Conservation (phyloP, 2,113 vertebrate genomes). For the Thalassoma bifasciatum region DNA sequence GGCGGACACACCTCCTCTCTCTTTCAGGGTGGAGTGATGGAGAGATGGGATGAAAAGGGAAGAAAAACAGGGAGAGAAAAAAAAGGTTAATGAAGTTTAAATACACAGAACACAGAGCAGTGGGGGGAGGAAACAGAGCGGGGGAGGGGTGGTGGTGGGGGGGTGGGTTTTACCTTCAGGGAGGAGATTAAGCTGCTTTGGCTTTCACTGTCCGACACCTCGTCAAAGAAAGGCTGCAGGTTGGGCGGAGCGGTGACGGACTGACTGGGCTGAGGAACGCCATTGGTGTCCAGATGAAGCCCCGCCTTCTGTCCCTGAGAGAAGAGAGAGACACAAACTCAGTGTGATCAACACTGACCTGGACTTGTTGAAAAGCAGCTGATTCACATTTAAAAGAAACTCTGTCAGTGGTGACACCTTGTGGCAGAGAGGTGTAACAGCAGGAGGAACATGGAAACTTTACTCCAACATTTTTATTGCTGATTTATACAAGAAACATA, state of each 20-base stretch:
- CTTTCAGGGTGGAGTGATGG: slow-evolving; percentile 62
- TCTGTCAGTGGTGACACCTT: slow-evolving; percentile 29
- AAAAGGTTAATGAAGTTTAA: slow-evolving; percentile 23
- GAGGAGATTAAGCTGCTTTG: slow-evolving; percentile 73
- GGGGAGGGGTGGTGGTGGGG: accelerated
- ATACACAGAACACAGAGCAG: slow-evolving; percentile 10
- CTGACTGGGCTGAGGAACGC: slow-evolving; percentile 58
- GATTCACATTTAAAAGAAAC: not conserved
- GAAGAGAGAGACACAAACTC: not conserved
- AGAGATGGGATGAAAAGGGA: slow-evolving; percentile 47
- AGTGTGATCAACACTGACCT: not conserved
- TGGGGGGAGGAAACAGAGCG: not conserved
- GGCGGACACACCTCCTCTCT: slow-evolving; percentile 79
- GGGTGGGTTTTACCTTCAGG: slow-evolving; percentile 83
- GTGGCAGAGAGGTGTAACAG: too few relatives aligned
- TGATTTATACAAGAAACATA: too few relatives aligned
- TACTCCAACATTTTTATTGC: too few relatives aligned
- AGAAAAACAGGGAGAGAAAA: slow-evolving; percentile 42
- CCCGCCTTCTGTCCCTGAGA: slow-evolving; percentile 75
- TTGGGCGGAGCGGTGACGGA: slow-evolving; percentile 78
- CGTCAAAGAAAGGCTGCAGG: slow-evolving; percentile 80
- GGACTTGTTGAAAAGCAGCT: not conserved
- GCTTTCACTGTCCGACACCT: slow-evolving; percentile 71
- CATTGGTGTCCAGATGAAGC: slow-evolving; percentile 73
- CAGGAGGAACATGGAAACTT: too few relatives aligned